phyloP scores from a whole-genome alignment of 2,888 invertebrate species.

The Spisula solida region DNA sequence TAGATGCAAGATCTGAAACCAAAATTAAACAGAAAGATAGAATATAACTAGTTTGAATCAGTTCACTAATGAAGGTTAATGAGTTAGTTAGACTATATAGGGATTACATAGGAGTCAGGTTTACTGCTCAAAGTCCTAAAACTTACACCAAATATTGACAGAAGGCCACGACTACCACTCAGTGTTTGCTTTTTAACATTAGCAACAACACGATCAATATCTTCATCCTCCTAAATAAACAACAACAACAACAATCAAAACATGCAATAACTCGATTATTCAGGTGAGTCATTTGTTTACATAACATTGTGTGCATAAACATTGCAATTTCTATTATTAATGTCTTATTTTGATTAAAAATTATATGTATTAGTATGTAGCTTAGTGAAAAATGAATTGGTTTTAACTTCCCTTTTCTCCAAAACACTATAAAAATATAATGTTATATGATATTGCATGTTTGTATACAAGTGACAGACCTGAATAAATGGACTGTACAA shows the following conservation, averaged over 20 bases:
- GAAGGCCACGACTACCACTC: conserved; percentile 72
- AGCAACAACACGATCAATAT: conserved; percentile 82
- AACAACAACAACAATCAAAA: conserved; percentile 49
- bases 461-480: too few species aligned
- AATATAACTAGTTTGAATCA: neutral
- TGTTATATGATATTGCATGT: too few species aligned
- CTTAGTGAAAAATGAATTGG: too few species aligned
- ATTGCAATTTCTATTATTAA: too few species aligned
- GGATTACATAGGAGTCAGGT: neutral
- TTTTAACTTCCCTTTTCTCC: too few species aligned
- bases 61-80: neutral
- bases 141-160: conserved; percentile 75
- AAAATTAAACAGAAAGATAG: neutral
- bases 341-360: too few species aligned
- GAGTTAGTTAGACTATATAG: neutral
- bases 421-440: too few species aligned
- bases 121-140: neutral
- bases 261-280: neutral
- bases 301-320: too few species aligned
- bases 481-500: too few species aligned
- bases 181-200: conserved; percentile 64
- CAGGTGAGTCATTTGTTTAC: too few species aligned
- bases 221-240: conserved; percentile 78
- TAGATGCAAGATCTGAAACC: neutral
- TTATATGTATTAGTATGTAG: too few species aligned